Evolutionary conservation across 2,113 vertebrate species (phyloP), one percentile per base, ranked within the genome.

Genomic region (Oreochromis tanganicae): DNA sequence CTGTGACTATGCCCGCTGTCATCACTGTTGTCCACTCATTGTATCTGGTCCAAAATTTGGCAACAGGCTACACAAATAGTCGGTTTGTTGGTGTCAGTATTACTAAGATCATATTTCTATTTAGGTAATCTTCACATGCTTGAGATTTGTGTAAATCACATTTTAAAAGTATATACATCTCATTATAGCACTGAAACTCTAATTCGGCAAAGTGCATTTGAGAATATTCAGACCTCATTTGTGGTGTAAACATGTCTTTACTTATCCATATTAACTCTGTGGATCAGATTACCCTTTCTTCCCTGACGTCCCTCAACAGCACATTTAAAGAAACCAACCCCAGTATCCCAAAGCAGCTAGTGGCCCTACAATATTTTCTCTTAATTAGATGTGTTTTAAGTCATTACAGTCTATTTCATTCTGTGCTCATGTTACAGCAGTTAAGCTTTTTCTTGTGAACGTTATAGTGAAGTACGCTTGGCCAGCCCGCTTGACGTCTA

Each of bases 181-280:
- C 95, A 95, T 96, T 97, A 96, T 90, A 94, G 86, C 82, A 80
- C 92, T 94, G 89, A 92, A 94, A 91, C 84, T 92, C 89, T 91
- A 95, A 96, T 96, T 94, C 94, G 82, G 91, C 85, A 85, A 93
- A 95, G 94, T 87, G 92, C 95, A 93, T 87, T 89, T 90, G 94
- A 96, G 94, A 96, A 95, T 94, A 95, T 95, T 96, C 96, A 96
- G 95, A 93, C 85, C 94, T 96, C 94, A 94, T 96, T 96, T 96
- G 95, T 90, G 96, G 95, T 94, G 96, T 96, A 97, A 97, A 97
- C 96, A 96, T 92, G 92, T 95, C 95, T 95, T 95, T 94, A 95
- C 95, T 95, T 94, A 95, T 95, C 96, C 94, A 96, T 95, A 97
- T 96, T 95, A 96, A 94, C 93, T 95, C 94, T 41, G 78, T 43